Evolutionary conservation across 2,888 invertebrate genomes (phyloP), one percentile per base, ranked within the genome.

Genomic region (Drosophila leonis): DNA sequence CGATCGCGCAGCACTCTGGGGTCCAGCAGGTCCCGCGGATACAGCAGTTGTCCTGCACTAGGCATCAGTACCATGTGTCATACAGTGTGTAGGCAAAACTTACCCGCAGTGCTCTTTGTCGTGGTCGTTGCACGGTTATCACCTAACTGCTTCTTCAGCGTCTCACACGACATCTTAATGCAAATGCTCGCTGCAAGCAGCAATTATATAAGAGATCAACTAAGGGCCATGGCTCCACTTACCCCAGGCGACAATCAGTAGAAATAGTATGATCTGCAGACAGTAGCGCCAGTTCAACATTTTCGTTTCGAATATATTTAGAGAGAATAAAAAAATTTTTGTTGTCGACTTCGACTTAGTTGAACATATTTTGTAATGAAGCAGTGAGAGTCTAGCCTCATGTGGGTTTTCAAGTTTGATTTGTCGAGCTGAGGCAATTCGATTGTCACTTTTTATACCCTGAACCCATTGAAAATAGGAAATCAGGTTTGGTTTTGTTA

Each of bases 251-350:
- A 41, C 0, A 27, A 67, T 41, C 15, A 54, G 0, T 4, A 66
- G 33, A 9, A 67, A 41, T 0, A 66, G 12, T 1, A 55, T 2
- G 10, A 55, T 13, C 20, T 66, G 66, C 4, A 67, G 33, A 15
- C 68, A 55, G 9, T 33, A 1, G 39, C 66, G 66, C 66, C 66
- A 66, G 54, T 27, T 48, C 4, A n/a, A 39, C 55, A 62, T 62
- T 18, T 8, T 12, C 18, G 2, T 12, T 3, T 13, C 0, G 0
- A 18, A 13, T 20, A 29, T 48, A 29, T 48, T 15, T 18, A 9
- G 9, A 4, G n/a, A 27, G 27, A 8, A 44, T 4, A 6, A n/a
- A 0, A 1, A n/a, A 29, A 29, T 10, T n/a, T 29, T 5, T n/a
- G n/a, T n/a, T n/a, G n/a, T n/a, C 27, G 27, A 27, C 15, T 15